These are phyloP conservation scores for Pipa parva DNA, from an alignment of 2,113 vertebrate species.

Conservation along the genomic window DNA sequence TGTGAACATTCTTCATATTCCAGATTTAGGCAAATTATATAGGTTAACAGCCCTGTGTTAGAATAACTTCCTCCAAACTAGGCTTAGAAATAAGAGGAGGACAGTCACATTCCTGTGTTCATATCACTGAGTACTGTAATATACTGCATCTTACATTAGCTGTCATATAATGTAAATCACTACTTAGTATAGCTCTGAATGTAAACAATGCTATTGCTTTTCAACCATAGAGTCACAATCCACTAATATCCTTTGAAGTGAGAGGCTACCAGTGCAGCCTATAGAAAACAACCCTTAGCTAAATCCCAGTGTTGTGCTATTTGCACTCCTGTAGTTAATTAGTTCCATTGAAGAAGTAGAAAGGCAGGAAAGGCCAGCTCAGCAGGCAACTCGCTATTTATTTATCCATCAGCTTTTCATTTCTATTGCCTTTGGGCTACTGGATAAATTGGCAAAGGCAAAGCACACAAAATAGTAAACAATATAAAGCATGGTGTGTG, in stretches of 20 bases:
- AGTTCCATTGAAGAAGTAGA: slow-evolving; percentile 15
- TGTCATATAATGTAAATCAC: neutral
- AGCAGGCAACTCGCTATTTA: slow-evolving; percentile 37
- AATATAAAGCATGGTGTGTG: no score
- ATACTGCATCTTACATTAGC: neutral
- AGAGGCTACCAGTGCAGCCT: slow-evolving; percentile 23
- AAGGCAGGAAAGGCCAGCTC: slow-evolving; percentile 19
- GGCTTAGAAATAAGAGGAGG: neutral
- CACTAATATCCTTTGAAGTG: slow-evolving; percentile 25
- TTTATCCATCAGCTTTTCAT: slow-evolving; percentile 32
- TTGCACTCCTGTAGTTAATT: slow-evolving; percentile 27
- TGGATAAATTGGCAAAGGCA: slow-evolving; percentile 6
- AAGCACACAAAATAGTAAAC: no score
- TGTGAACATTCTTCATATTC: no score
- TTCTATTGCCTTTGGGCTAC: slow-evolving; percentile 25
- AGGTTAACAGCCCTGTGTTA: neutral
- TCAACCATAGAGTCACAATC: slow-evolving; percentile 13
- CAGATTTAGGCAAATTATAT: neutral
- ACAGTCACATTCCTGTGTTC: no score
- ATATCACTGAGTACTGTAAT: neutral
- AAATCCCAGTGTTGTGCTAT: slow-evolving; percentile 27
- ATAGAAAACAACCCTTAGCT: slow-evolving; percentile 12
- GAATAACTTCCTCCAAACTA: neutral
- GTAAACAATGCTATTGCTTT: neutral
- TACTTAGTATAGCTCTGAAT: slow-evolving; percentile 3